phyloP scores from a whole-genome alignment of 2,113 vertebrate genomes.

The Perca fluviatilis region DNA sequence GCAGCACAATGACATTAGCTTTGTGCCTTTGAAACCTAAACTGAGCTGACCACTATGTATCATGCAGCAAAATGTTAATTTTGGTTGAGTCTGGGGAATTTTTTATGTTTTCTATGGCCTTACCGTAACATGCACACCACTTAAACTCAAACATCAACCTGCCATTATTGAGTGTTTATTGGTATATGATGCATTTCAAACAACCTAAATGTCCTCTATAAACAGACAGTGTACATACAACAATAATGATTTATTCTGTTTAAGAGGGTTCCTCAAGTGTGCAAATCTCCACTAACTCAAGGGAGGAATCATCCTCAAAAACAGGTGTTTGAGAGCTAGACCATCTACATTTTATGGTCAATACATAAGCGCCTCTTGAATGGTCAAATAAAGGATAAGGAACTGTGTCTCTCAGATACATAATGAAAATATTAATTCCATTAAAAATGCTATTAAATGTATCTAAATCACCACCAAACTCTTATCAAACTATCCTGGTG shows the following conservation, averaged over 20 bases:
- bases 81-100: background rate
- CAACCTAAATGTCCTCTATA: background rate
- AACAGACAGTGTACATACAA: background rate
- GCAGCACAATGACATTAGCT: background rate
- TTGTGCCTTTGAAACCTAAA: background rate
- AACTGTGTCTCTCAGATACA: background rate
- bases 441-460: background rate
- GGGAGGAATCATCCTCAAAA: background rate
- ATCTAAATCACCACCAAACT: background rate
- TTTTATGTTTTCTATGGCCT: background rate
- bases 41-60: background rate
- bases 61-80: constrained; percentile 1
- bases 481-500: background rate
- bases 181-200: background rate
- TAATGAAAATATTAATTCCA: background rate
- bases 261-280: background rate
- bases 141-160: background rate
- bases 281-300: background rate
- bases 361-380: background rate
- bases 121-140: background rate
- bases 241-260: background rate
- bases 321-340: background rate
- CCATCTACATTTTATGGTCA: background rate
- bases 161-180: background rate
- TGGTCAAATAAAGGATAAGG: background rate